Evolutionary conservation across 2,797 vertebrate genomes (phyloP).

Genomic region (Lepilemur ruficaudatus): DNA sequence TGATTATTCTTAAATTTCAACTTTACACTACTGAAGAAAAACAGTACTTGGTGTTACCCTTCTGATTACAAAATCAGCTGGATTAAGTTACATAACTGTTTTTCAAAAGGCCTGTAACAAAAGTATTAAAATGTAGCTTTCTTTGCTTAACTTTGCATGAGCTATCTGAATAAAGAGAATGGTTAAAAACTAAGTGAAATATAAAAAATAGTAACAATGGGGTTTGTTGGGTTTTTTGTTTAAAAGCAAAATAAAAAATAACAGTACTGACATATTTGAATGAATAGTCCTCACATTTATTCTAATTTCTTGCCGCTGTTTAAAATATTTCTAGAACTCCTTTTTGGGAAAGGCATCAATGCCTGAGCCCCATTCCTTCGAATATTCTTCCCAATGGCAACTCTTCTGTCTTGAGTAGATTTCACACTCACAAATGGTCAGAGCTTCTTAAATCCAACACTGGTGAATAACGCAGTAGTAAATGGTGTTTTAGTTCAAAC

Average conservation of each 20-base stretch:
- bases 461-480: not conserved
- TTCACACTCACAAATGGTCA: not conserved
- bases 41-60: not conserved
- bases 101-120: constrained; percentile 44
- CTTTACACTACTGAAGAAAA: constrained; percentile 62
- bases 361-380: not conserved
- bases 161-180: constrained; percentile 51
- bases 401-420: not conserved
- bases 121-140: constrained; percentile 23
- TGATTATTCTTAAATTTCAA: constrained; percentile 77
- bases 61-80: constrained; percentile 64
- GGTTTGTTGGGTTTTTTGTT: constrained; percentile 1
- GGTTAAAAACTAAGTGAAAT: not conserved
- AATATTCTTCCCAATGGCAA: not conserved
- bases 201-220: constrained; percentile 22
- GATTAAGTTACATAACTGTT: constrained; percentile 57
- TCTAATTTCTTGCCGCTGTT: not conserved
- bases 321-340: constrained; percentile 7
- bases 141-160: constrained; percentile 62
- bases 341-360: not conserved
- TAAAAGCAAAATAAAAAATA: constrained; percentile 48
- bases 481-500: not conserved
- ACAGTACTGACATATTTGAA: not conserved
- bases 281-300: not conserved
- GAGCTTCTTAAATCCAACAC: not conserved